Base-by-base conservation (phyloP, 1,140 invertebrate species). In the Tetragonula clypearis region DNA sequence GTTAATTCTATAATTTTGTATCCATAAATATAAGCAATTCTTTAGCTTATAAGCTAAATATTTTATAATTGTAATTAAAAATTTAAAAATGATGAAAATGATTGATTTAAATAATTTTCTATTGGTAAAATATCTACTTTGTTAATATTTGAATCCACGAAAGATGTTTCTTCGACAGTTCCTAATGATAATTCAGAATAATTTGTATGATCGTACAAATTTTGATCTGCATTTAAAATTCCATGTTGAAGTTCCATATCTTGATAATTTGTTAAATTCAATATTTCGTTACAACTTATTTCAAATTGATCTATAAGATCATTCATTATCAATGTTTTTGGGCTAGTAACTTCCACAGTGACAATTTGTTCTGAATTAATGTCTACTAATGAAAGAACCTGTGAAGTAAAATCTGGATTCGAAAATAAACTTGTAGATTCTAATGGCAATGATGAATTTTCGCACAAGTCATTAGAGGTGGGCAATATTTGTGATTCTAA, bases 341-440 rank as follows among this genome's bases (percentile, higher is more conserved):
- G 90, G 69, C 88, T 91, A 4, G 92, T 87, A 17, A 93, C 87
- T 77, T 93, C 92, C 8, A 93, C 88, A 8, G 92, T 92, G 6
- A 92, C 88, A 2, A 93, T 88, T 73, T 93, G 92, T 65, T 91
- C 92, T 0, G 92, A 90, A 71, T 91, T 93, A 53, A 92, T 84
- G 79, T 92, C 91, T 49, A 93, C 90, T 17, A 93, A 85, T 1
- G 92, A 93, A 55, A 93, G 80, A 83, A 93, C 85, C 75, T 93
- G 92, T 23, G 92, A 86, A 6, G 84, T 79, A 41, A 86, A 85
- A 66, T 88, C 79, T 9, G 87, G 77, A 0, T 68, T 68, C 72
- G 78, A 56, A 41, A 85, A 72, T 58, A 86, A 74, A 69, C 90
- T 88, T 17, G 83, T 62, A 21, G 56, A 74, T 74, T 89, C 87